phyloP scores from a whole-genome alignment of 2,888 invertebrate species.

The Resseliella maxima region DNA sequence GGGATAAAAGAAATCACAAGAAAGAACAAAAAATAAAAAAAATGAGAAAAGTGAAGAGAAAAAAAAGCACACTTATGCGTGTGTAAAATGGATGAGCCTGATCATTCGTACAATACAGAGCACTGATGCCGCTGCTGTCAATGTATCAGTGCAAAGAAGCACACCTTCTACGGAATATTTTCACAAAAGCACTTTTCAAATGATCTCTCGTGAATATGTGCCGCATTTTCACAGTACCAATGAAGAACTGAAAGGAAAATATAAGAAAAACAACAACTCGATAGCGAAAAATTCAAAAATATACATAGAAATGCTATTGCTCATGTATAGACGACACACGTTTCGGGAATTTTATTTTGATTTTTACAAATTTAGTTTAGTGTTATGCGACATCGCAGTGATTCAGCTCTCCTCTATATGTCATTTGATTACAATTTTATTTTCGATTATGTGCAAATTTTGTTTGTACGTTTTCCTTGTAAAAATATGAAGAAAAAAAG shows the following conservation, averaged over 20 bases:
- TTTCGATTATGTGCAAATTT: not conserved
- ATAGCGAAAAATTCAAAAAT: conserved; percentile 19
- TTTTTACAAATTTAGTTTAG: conserved; percentile 50
- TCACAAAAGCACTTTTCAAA: conserved; percentile 18
- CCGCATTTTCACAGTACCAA: not conserved
- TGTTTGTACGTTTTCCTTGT: not conserved
- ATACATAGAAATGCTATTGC: conserved; percentile 39
- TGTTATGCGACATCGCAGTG: conserved; percentile 48
- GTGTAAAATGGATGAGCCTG: too few species aligned
- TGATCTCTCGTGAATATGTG: not conserved
- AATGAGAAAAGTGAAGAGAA: too few species aligned
- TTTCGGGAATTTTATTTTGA: conserved; percentile 36
- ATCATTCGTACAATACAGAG: not conserved
- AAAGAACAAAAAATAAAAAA: too few species aligned
- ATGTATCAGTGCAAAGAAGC: conserved; percentile 40
- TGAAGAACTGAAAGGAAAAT: not conserved
- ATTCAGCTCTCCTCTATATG: conserved; percentile 1
- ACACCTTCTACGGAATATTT: conserved; percentile 48
- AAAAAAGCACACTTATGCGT: too few species aligned
- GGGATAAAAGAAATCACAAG: not conserved
- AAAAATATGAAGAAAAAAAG: too few species aligned
- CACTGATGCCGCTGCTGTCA: not conserved
- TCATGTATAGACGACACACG: conserved; percentile 26
- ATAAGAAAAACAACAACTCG: not conserved
- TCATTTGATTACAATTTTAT: not conserved